phyloP scores from a whole-genome alignment of 2,888 invertebrate genomes.

The Allacma fusca region DNA sequence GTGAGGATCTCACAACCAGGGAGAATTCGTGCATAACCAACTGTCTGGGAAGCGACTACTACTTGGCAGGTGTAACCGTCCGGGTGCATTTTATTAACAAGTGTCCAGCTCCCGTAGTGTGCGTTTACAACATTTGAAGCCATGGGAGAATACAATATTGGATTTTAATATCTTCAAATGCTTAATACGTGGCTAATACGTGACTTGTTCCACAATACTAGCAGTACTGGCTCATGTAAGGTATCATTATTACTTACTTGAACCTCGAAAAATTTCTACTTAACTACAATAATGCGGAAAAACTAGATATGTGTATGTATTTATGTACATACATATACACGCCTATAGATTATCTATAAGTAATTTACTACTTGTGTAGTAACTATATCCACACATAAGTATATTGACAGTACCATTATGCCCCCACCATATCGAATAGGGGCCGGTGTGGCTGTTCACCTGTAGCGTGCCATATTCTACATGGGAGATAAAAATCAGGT shows the following conservation, averaged over 20 bases:
- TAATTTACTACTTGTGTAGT: too few species aligned
- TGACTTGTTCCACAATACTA: constrained; percentile 3
- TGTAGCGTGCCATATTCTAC: too few species aligned
- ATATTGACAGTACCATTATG: too few species aligned
- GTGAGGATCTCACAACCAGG: too few species aligned
- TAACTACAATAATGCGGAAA: too few species aligned
- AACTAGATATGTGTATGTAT: neutral
- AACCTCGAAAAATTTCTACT: neutral
- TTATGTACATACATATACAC: neutral
- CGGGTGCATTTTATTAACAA: constrained; percentile 17
- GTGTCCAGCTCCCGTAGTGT: constrained; percentile 23
- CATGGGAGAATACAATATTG: constrained; percentile 24
- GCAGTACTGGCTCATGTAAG: constrained; percentile 1
- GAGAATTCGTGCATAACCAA: neutral
- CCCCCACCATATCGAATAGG: too few species aligned
- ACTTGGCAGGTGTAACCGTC: constrained; percentile 9
- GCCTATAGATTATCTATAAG: too few species aligned
- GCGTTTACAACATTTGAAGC: neutral
- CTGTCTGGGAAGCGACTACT: neutral
- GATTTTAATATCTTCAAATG: constrained; percentile 18
- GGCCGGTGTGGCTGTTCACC: too few species aligned
- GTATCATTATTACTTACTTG: constrained; percentile 8
- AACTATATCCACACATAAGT: too few species aligned
- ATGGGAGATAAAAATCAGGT: too few species aligned
- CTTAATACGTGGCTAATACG: constrained; percentile 1